phyloP scores from a whole-genome alignment of 2,888 invertebrate genomes.

The Heteropelma amictum region DNA sequence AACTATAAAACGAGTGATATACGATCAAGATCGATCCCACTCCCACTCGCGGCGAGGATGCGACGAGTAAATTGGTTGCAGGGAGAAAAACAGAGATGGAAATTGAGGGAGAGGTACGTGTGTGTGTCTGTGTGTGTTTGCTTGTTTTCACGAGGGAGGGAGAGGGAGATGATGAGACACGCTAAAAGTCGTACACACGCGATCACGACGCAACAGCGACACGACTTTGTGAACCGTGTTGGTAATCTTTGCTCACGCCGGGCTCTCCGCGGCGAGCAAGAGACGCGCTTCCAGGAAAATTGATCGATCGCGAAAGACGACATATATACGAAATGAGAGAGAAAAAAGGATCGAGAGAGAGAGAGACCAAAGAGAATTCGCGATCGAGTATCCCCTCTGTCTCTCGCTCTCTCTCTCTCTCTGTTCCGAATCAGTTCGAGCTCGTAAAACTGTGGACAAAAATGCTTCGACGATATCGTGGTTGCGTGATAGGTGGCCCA shows the following conservation, averaged over 20 bases:
- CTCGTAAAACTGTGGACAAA: constrained; percentile 61
- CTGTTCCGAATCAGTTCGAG: constrained; percentile 18
- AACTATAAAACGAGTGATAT: constrained; percentile 19
- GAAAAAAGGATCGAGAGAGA: not conserved
- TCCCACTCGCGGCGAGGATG: not conserved
- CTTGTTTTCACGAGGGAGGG: no score
- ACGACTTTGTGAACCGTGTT: constrained; percentile 31
- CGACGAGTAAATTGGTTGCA: constrained; percentile 20
- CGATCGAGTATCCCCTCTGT: constrained; percentile 36
- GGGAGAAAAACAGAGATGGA: not conserved
- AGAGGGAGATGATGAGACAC: constrained; percentile 36
- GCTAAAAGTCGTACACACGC: constrained; percentile 45
- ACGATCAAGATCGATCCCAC: no score
- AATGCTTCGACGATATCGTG: constrained; percentile 58
- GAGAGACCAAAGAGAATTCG: constrained; percentile 14
- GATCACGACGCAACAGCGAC: constrained; percentile 41
- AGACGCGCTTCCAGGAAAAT: constrained; percentile 49
- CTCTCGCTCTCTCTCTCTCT: not conserved
- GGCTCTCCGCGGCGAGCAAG: constrained; percentile 12
- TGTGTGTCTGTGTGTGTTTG: not conserved
- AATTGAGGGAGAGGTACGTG: not conserved
- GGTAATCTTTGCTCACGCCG: constrained; percentile 40
- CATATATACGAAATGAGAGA: not conserved
- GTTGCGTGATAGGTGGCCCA: constrained; percentile 65
- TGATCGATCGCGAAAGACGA: constrained; percentile 54